Evolutionary conservation across 2,888 invertebrate species (phyloP), one percentile per base, ranked within the genome.

Genomic region (Brenthis daphne): DNA sequence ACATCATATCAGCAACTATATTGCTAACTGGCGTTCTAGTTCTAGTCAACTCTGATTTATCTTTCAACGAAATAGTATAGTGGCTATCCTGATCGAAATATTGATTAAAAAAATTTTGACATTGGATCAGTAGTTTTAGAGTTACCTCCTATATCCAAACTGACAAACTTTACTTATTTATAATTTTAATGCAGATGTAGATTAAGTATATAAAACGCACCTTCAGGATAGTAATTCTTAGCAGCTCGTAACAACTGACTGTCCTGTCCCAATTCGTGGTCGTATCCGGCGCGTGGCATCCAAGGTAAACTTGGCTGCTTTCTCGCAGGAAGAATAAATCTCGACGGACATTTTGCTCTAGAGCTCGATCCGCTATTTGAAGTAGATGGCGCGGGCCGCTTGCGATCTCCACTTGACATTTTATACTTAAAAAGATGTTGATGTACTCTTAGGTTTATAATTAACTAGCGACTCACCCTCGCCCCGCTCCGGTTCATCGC

Each of bases 211-310:
- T 1, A 37, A 37, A 37, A 12, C 50, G 53, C 60, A 89, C 92
- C 91, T 80, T 91, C 90, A 50, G 92, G 92, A 65, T 90, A 92
- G 67, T 77, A 86, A 67, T 87, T 90, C 73, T 79, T 85, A 13
- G 86, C 85, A 2, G 90, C 87, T 2, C 85, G 77, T 1, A 92
- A 72, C 55, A 92, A 77, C 55, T 69, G 74, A 77, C 90, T 90
- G 68, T 92, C 91, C 24, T 71, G 73, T 2, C 85, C 85, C 54
- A 89, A 68, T 74, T 93, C 93, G 11, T 82, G 71, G 58, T 88
- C 84, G 73, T 90, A 88, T 0, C 93, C 93, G 0, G 92, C 92
- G 55, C 91, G 84, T 0, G 88, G 88, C 74, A 89, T 74, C 75
- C 79, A 77, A 0, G 90, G 89, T 68, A 86, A 66, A 0, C 64